Base-by-base conservation (phyloP, 2,113 vertebrate species). In the Tinamus guttatus region DNA sequence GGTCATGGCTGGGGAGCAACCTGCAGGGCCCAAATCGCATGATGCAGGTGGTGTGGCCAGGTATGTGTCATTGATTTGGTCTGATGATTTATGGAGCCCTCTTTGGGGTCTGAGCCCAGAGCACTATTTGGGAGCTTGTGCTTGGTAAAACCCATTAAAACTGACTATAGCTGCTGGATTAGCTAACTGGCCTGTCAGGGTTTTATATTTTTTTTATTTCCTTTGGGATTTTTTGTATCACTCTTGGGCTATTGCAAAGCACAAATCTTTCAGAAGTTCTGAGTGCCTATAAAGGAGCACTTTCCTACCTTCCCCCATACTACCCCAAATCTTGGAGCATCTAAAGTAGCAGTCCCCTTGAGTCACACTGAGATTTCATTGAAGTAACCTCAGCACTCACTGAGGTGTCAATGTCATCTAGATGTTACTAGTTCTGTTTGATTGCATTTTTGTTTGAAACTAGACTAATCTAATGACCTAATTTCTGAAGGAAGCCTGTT, bases 381-480 rank as follows among this genome's bases (percentile, higher is more conserved):
- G 25, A 81, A 84, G 62, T 85, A 65, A 83, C 93, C 54, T 30
- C 60, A 16, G 5, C 20, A 56, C 81, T 7, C 20, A 14, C 81
- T 82, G 58, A 71, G 64, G 49, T 91, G 82, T 58, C 64, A 83
- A 47, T 60, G 11, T 14, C 73, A 60, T 54, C 80, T 84, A 93
- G 90, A 80, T 88, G 17, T 96, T 86, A 67, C 92, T 30, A 24
- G 60, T 85, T 85, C 85, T 52, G 68, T 92, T 64, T 76, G 84
- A 96, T 94, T 27, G 43, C 62, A 20, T 38, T 95, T 90, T 75
- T 91, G 14, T 90, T 94, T 96, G 82, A 47, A 86, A 82, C 94
- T 27, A 85, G 81, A 90, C 80, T 91, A 95, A 92, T 96, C 86
- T 82, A 88, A 94, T 92, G 94, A 97, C 92, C 90, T 96, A 84